Conservation (phyloP, 2,888 invertebrate species). For the Diogma glabrata region DNA sequence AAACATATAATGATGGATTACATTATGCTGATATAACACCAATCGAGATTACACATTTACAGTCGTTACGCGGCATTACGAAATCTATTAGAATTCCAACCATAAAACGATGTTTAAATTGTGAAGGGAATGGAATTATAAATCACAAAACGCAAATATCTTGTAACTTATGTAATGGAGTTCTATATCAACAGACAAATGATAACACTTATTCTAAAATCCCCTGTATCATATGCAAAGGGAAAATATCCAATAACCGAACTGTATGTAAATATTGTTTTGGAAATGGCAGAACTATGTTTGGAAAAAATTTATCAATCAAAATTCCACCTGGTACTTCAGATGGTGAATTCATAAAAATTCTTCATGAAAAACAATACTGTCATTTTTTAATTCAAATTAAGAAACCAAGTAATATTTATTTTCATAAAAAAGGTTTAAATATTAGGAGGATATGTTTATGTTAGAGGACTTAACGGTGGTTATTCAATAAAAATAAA, state of each 20-base stretch:
- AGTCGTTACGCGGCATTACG: constrained; percentile 29
- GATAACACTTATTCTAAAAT: not conserved
- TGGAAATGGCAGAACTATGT: constrained; percentile 27
- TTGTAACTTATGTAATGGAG: constrained; percentile 29
- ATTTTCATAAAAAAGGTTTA: too few relatives aligned
- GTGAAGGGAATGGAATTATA: not conserved
- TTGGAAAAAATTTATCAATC: constrained; percentile 24
- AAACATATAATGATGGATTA: too few relatives aligned
- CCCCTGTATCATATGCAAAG: not conserved
- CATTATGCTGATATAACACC: constrained; percentile 19
- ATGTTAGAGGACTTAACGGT: constrained; percentile 29
- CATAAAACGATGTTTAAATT: constrained; percentile 1
- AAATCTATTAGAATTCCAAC: constrained; percentile 26
- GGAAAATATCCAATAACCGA: constrained; percentile 15
- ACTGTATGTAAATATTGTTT: constrained; percentile 28
- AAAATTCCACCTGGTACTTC: constrained; percentile 27
- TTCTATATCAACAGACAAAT: constrained; percentile 23
- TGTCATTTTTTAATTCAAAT: too few relatives aligned
- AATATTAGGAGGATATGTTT: constrained; percentile 29
- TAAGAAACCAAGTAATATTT: too few relatives aligned
- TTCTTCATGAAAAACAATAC: too few relatives aligned
- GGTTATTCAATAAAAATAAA: constrained; percentile 26
- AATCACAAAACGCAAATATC: constrained; percentile 21
- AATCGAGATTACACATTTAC: constrained; percentile 26
- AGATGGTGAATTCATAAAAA: constrained; percentile 27